phyloP scores from a whole-genome alignment of 2,888 invertebrate genomes.

The Tetragonisca angustula region DNA sequence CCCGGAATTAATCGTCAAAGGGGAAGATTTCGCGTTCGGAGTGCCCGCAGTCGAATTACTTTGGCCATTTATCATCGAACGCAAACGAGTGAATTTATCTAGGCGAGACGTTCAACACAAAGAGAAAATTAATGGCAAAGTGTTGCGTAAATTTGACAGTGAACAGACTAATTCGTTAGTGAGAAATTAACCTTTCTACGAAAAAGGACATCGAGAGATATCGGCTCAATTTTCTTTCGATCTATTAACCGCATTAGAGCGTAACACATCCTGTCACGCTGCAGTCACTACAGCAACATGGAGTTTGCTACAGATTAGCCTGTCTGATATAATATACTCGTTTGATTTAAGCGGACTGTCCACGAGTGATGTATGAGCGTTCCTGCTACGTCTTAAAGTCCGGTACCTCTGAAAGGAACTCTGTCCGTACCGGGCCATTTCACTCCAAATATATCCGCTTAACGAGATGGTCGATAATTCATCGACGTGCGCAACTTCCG shows the following conservation, averaged over 20 bases:
- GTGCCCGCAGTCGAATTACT: too few relatives aligned
- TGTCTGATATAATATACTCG: not conserved
- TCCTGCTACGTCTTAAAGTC: not conserved
- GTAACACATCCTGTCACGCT: not conserved
- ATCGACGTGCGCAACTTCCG: not conserved
- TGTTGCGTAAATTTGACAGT: not conserved
- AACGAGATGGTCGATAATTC: not conserved
- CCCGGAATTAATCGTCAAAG: not conserved
- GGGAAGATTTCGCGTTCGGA: not conserved
- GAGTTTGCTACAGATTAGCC: not conserved
- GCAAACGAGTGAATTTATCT: not conserved
- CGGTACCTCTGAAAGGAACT: too few relatives aligned
- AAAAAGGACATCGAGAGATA: not conserved
- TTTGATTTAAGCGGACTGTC: constrained; percentile 11
- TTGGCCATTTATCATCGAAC: too few relatives aligned
- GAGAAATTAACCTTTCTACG: not conserved
- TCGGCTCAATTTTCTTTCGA: not conserved
- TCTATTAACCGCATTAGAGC: not conserved
- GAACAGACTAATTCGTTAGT: not conserved
- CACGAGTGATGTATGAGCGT: not conserved
- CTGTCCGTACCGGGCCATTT: not conserved
- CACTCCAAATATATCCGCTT: too few relatives aligned
- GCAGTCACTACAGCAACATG: not conserved
- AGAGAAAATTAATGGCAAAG: not conserved
- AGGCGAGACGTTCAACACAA: not conserved